Base-by-base conservation (phyloP, 2,888 invertebrate species). In the Priocnemis perturbator region DNA sequence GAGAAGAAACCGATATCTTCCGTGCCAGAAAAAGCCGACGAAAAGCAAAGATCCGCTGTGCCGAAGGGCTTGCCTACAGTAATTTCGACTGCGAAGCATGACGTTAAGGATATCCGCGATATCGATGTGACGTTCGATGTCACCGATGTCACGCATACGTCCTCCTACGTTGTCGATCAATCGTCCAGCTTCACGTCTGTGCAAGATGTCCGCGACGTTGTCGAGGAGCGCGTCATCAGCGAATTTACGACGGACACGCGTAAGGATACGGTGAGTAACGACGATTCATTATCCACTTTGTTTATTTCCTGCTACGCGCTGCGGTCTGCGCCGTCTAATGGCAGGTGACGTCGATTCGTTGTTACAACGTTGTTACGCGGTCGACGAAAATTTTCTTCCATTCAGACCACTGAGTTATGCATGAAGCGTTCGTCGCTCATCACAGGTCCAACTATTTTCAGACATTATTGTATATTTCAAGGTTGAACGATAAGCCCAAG, bases 161-260 rank as follows among this genome's bases (percentile, higher is more conserved):
- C 84, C 4, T 84, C 86, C 19, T 84, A 82, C 66, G 81, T 81
- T n/a, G 72, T 85, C 73, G 87, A 87, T 71, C 83, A 84, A 52
- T 82, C 86, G n/a, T 82, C 86, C 20, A 85, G 79, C 69, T 84
- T 83, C 64, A 85, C 86, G 17, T 79, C 84, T 23, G 71, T 82
- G 69, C 83, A 83, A 69, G 86, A 87, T 50, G 71, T 83, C 30
- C 74, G 69, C 37, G 69, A 77, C 45, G 64, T 73, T 48, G 64
- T 72, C 84, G 91, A 91, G 64, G 91, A 92, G 79, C 91, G 87
- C 81, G 90, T 90, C 65, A 90, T 90, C 84, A 90, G 89, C 69
- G 90, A 91, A 78, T 90, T 89, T 75, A 87, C 86, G 23, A 90
- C 88, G 62, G 88, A 91, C 82, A 90, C 73, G 37, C 82, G 77